Conservation (phyloP, 2,797 vertebrate species). For the Acridotheres tristis region DNA sequence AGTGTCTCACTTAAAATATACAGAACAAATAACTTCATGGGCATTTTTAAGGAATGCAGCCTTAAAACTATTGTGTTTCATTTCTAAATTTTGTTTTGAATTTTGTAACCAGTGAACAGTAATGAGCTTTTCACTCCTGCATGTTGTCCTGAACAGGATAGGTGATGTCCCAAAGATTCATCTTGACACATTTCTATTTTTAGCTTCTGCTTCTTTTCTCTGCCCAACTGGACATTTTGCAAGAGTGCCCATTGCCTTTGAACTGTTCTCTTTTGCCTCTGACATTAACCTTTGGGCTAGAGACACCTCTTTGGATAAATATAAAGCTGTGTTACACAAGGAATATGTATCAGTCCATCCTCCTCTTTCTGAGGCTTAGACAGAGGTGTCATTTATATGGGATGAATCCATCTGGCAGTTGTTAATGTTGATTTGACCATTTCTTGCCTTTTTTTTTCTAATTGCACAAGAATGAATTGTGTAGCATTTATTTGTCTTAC, state of each 20-base stretch:
- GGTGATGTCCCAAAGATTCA: background rate
- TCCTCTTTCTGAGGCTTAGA: background rate
- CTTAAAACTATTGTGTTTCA: background rate
- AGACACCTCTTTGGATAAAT: background rate
- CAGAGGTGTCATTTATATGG: background rate
- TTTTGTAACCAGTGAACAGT: background rate
- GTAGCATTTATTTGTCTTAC: background rate
- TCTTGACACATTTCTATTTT: background rate
- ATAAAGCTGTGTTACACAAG: background rate
- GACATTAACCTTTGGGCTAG: background rate
- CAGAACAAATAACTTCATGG: background rate
- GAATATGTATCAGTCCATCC: background rate
- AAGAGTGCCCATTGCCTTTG: background rate
- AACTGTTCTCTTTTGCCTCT: background rate
- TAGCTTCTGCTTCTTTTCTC: background rate
- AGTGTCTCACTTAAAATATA: background rate
- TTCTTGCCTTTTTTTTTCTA: background rate
- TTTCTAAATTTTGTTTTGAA: background rate
- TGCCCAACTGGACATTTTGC: background rate
- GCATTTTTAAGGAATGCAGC: background rate
- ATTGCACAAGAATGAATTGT: background rate
- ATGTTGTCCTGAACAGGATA: background rate
- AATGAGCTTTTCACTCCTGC: background rate
- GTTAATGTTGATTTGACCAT: background rate
- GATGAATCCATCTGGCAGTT: background rate